A percentile compares a stretch with the other conserved stretches of the same genome.
Evolutionary conservation across 2,113 vertebrate species (phyloP).

Genomic region (Paradoxurus hermaphroditus): DNA sequence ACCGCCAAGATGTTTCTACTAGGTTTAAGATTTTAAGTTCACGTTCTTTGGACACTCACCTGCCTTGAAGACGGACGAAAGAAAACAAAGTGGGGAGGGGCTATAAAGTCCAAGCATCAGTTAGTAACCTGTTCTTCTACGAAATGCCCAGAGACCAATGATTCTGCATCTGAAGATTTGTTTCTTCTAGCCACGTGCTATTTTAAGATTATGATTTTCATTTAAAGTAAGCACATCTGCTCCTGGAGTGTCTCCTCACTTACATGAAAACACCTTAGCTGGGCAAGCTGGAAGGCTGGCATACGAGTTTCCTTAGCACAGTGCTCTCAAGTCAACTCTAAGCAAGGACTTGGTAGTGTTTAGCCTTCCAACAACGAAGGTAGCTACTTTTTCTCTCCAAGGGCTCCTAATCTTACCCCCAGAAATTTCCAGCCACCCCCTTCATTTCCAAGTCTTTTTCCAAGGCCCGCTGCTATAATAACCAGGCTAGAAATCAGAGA

Average conservation of each 20-base stretch:
- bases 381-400: not conserved
- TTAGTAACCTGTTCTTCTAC: conserved; percentile 2
- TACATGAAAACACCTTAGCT: conserved; percentile 37
- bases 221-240: conserved; percentile 35
- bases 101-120: not conserved
- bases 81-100: not conserved
- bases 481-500: conserved; percentile 43
- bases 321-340: not conserved
- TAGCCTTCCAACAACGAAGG: not conserved
- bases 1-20: not conserved
- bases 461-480: not conserved
- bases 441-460: not conserved
- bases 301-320: not conserved
- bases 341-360: not conserved
- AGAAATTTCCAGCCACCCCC: not conserved
- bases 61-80: not conserved
- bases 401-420: not conserved
- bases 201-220: conserved; percentile 27
- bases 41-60: not conserved
- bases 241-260: conserved; percentile 25
- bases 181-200: not conserved
- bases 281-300: not conserved
- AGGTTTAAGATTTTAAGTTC: not conserved
- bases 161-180: not conserved
- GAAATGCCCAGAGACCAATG: not conserved